These are phyloP conservation scores for Papilio gigon DNA, from an alignment of 2,888 invertebrate genomes.

Conservation along the genomic window DNA sequence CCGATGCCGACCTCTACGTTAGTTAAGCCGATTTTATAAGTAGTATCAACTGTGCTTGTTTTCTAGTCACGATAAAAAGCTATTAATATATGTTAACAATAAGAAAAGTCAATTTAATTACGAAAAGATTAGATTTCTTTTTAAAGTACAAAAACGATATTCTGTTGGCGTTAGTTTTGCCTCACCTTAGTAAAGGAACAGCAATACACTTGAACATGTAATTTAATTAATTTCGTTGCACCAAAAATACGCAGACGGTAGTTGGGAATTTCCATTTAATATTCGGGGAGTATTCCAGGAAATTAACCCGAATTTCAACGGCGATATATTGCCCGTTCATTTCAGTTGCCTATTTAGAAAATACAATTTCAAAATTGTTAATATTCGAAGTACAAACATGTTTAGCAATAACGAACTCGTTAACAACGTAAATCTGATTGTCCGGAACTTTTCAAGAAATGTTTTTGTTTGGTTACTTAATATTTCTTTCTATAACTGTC, in stretches of 20 bases:
- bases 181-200: conserved; percentile 7
- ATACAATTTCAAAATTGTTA: conserved; percentile 17
- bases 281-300: conserved; percentile 16
- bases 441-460: too few relatives aligned
- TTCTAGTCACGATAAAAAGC: too few relatives aligned
- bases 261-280: conserved; percentile 28
- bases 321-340: conserved; percentile 27
- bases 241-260: conserved; percentile 19
- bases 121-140: not conserved
- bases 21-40: too few relatives aligned
- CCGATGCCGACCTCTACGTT: too few relatives aligned
- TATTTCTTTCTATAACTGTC: too few relatives aligned
- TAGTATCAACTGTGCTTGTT: too few relatives aligned
- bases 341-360: conserved; percentile 20
- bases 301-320: conserved; percentile 25
- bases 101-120: not conserved
- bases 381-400: conserved; percentile 13
- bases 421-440: conserved; percentile 5
- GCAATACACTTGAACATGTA: not conserved
- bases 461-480: not conserved
- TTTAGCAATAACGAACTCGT: conserved; percentile 4
- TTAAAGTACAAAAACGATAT: not conserved
- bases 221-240: conserved; percentile 19
- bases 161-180: too few relatives aligned
- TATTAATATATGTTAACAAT: too few relatives aligned